A percentile compares a stretch with the other conserved stretches of the same genome.
Conservation (phyloP, 2,888 invertebrate species). For the Salpingus planirostris region DNA sequence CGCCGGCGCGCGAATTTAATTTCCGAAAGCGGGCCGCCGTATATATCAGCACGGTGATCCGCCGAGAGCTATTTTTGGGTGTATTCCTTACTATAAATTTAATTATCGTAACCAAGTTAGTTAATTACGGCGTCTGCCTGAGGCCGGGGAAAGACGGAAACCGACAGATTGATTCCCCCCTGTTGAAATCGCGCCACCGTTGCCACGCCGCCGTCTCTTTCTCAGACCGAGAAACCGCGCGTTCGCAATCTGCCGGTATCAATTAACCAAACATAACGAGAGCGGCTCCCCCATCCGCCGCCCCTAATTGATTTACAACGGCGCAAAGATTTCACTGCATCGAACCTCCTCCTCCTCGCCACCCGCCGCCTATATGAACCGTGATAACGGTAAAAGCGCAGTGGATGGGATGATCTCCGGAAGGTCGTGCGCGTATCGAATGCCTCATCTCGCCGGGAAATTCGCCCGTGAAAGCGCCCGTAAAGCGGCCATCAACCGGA, state of each 20-base stretch:
- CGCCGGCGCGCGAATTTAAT: slow-evolving; percentile 27
- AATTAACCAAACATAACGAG: slow-evolving; percentile 16
- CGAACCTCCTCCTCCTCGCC: too few species aligned
- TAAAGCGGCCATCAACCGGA: too few species aligned
- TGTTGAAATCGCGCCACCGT: not conserved
- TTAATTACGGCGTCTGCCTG: slow-evolving; percentile 30
- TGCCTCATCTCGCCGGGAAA: too few species aligned
- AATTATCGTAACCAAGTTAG: slow-evolving; percentile 37
- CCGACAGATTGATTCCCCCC: slow-evolving; percentile 21
- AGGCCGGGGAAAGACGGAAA: slow-evolving; percentile 19
- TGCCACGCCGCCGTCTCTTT: slow-evolving; percentile 2
- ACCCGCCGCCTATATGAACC: too few species aligned
- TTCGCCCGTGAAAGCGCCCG: too few species aligned
- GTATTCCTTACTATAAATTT: slow-evolving; percentile 36
- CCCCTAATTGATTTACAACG: slow-evolving; percentile 14
- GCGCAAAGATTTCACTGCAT: slow-evolving; percentile 13
- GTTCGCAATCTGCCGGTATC: slow-evolving; percentile 9
- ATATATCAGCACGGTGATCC: slow-evolving; percentile 25
- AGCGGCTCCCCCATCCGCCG: slow-evolving; percentile 5
- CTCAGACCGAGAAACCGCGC: not conserved
- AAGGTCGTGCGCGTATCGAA: too few species aligned
- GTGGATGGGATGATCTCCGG: too few species aligned
- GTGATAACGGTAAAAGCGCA: too few species aligned
- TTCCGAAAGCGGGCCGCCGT: too few species aligned
- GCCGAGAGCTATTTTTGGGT: slow-evolving; percentile 35